phyloP scores from a whole-genome alignment of 1,140 invertebrate genomes.

The Dreissena polymorpha region DNA sequence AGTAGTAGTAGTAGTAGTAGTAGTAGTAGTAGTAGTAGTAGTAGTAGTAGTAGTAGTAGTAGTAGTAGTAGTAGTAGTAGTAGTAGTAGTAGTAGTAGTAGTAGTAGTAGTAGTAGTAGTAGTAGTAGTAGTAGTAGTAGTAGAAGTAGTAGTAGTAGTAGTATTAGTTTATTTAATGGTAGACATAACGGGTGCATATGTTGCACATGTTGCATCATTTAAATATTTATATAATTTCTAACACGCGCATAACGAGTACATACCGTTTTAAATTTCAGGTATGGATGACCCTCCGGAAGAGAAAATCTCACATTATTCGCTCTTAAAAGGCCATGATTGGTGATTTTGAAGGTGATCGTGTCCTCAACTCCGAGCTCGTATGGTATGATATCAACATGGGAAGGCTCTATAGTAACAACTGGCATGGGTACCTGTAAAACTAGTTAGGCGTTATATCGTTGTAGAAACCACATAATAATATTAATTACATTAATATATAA shows the following conservation, averaged over 20 bases:
- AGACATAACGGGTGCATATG: too few species aligned
- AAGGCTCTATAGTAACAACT: slow-evolving; percentile 49
- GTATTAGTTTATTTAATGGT: too few species aligned
- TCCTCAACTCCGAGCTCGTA: slow-evolving; percentile 47
- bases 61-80: too few species aligned
- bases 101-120: too few species aligned
- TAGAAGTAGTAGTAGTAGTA: too few species aligned
- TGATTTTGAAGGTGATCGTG: slow-evolving; percentile 54
- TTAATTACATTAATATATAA: neutral
- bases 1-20: too few species aligned
- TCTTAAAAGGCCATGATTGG: slow-evolving; percentile 64
- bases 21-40: too few species aligned
- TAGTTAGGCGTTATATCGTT: neutral
- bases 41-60: too few species aligned
- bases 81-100: too few species aligned
- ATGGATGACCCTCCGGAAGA: slow-evolving; percentile 58
- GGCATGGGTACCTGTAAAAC: slow-evolving; percentile 47
- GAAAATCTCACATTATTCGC: slow-evolving; percentile 61
- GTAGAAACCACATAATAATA: neutral
- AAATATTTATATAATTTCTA: neutral
- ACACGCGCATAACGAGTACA: neutral
- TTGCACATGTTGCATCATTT: too few species aligned
- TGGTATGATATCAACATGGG: slow-evolving; percentile 52
- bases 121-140: too few species aligned
- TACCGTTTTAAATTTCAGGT: slow-evolving; percentile 55